Percentiles rank a stretch among this genome's conserved stretches.
These are phyloP conservation scores for Trissonchulus sp. DNA, from an alignment of 2,888 invertebrate species.

Conservation along the genomic window DNA sequence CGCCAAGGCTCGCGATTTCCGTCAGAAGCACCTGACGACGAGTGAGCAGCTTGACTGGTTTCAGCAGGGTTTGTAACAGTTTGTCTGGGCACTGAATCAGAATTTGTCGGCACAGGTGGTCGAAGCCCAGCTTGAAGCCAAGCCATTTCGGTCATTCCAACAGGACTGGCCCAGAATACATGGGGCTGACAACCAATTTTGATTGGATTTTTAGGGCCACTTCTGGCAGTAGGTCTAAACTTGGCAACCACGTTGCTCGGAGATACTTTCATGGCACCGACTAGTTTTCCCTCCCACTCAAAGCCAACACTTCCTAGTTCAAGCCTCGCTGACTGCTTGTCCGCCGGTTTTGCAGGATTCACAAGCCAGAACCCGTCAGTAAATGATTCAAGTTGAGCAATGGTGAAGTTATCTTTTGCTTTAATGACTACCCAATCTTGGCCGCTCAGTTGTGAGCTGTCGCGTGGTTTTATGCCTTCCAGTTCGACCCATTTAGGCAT, in stretches of 20 bases:
- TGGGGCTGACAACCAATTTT: neutral
- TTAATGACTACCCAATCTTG: slow-evolving; percentile 7
- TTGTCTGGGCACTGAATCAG: too few species aligned
- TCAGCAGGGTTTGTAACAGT: too few species aligned
- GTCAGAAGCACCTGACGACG: too few species aligned
- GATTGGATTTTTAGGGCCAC: neutral
- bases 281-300: neutral
- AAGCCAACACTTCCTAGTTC: slow-evolving; percentile 1
- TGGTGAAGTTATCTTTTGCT: neutral
- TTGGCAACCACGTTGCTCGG: neutral
- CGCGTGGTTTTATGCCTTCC: too few species aligned
- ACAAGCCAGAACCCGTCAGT: neutral
- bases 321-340: neutral
- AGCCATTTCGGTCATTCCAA: neutral
- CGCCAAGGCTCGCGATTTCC: too few species aligned
- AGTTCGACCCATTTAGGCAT: too few species aligned
- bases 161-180: neutral
- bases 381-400: neutral
- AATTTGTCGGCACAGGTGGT: too few species aligned
- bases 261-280: neutral
- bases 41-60: too few species aligned
- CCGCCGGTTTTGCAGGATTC: neutral
- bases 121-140: slow-evolving; percentile 2
- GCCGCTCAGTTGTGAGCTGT: too few species aligned
- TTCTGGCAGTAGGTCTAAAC: neutral